Conservation (phyloP, 2,113 vertebrate species). For the Probosciger aterrimus region DNA sequence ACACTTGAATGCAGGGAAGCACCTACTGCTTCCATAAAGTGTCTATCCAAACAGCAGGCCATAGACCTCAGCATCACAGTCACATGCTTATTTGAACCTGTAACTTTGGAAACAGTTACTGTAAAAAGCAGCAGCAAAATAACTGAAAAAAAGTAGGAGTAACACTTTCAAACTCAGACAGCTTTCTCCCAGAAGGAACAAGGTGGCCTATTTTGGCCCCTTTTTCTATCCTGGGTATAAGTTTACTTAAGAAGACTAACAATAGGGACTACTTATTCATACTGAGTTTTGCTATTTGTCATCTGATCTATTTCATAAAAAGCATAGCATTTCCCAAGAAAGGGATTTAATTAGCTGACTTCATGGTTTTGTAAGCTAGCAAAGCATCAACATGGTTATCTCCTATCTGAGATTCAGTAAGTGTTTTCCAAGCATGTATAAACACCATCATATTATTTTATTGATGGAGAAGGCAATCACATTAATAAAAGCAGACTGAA, state of each 20-base stretch:
- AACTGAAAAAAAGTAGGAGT: neutral
- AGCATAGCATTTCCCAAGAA: neutral
- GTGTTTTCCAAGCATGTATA: neutral
- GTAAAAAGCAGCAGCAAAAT: neutral
- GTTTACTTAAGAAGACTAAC: neutral
- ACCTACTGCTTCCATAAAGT: neutral
- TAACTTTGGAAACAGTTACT: neutral
- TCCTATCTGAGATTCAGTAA: neutral
- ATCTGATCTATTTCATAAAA: neutral
- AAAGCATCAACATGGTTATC: neutral
- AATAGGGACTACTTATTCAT: neutral
- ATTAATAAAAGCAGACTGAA: neutral
- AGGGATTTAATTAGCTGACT: neutral
- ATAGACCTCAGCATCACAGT: neutral
- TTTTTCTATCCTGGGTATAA: neutral
- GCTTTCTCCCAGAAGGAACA: neutral
- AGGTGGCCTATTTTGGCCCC: neutral
- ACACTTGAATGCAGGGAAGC: neutral
- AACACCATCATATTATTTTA: neutral
- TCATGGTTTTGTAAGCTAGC: neutral
- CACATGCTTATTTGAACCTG: neutral
- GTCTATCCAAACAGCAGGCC: neutral
- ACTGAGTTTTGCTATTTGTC: neutral
- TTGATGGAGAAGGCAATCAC: neutral
- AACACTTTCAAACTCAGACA: neutral